Evolutionary conservation across 1,140 invertebrate genomes (phyloP), one percentile per base, ranked within the genome.

Genomic region (Frieseomelitta varia): DNA sequence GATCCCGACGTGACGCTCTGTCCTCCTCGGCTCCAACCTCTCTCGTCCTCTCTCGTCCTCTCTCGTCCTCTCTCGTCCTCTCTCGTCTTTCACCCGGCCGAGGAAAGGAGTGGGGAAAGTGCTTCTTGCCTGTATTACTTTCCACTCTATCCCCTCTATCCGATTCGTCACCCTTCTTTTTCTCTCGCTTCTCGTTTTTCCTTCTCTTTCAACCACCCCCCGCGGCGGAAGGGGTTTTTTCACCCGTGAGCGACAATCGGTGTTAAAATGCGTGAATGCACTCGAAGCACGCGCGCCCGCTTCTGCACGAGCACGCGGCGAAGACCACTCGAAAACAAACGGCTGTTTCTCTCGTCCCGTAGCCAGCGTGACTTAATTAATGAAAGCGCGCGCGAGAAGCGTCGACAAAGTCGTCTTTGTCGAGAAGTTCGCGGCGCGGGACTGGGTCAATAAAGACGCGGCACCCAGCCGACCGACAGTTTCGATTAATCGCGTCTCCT

Each of bases 371-470:
- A 87, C 87, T 86, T 87, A 90, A 87, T 90, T 91, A 91, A 91
- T 76, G 81, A 24, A 55, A 68, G 81, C 74, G 67, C 56, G 61
- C 84, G 80, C 39, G 39, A 86, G 77, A 53, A 84, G 76, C 77
- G 69, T 79, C 88, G 87, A 85, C 87, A 87, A 75, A 85, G 88
- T 87, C 82, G 79, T 79, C 85, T 90, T 87, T 90, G 85, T 90
- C 88, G 79, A 90, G 81, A 63, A 84, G 77, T 89, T 89, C 82
- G 85, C 76, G 85, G 88, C 82, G 81, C 76, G 85, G 88, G 81
- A 90, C 85, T 90, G 88, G 88, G 88, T 90, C 88, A 89, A 90
- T 90, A 90, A 89, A 90, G 88, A 84, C 72, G 80, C 76, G 67
- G 71, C n/a, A 55, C 75, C 56, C 76, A 51, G 76, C 17, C 61